Evolutionary conservation across 2,797 vertebrate genomes (phyloP), one percentile per base, ranked within the genome.

Genomic region (Falco novaeseelandiae): DNA sequence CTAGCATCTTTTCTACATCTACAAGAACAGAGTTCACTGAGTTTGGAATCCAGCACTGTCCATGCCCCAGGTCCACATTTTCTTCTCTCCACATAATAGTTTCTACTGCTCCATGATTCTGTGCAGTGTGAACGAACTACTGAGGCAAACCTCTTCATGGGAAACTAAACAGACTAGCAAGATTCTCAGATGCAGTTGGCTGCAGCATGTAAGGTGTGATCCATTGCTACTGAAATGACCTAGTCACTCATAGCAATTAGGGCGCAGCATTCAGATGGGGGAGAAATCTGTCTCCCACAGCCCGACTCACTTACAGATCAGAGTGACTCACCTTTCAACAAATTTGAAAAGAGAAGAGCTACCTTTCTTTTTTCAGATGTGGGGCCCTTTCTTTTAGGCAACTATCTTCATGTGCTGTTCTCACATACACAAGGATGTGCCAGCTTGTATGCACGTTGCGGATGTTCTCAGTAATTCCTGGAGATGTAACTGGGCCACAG

Each of bases 401-500:
- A 34, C 19, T 79, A 4, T 40, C 15, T 70, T 48, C 12, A 5
- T 8, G 16, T 26, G 8, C 44, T 48, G 6, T 76, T 76, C 32
- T 52, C 25, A n/a, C 6, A 38, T 67, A 73, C 2, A 0, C 59
- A 61, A 51, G 42, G 59, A 29, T 52, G 30, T 32, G 79, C 20
- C 49, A 69, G n/a, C 14, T 51, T 83, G 44, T 69, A 16, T 0
- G 0, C 27, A 22, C 16, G 36, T 7, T 1, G 0, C 54, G 46
- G 63, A 74, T 2, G 0, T 38, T 69, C 30, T 36, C 16, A 14
- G 30, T 29, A 63, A 36, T 19, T 30, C 20, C n/a, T 1, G 1
- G 23, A 69, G 22, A 38, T 51, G 21, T 72, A 51, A 44, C 10
- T 48, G 40, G 29, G 40, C 22, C 12, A 8, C 25, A 38, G 32